Evolutionary conservation across 2,888 invertebrate species (phyloP).

Genomic region (Dynastes grantii): DNA sequence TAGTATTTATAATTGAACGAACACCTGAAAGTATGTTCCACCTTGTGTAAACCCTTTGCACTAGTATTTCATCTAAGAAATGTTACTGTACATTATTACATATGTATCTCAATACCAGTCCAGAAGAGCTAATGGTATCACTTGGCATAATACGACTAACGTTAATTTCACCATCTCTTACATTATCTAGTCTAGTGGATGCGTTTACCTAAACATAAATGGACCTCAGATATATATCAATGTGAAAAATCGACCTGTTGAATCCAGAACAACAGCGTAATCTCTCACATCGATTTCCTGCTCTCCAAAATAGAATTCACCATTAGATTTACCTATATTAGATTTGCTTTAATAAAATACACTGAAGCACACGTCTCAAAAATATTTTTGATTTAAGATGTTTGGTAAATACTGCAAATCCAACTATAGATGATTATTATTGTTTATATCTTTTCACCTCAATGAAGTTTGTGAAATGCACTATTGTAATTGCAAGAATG

Average conservation of each 20-base stretch:
- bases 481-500: too few species aligned
- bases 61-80: background rate
- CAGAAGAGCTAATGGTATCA: conserved; percentile 37
- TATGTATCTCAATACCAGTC: background rate
- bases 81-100: background rate
- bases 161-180: conserved; percentile 37
- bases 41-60: background rate
- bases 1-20: background rate
- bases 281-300: conserved; percentile 40
- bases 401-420: too few species aligned
- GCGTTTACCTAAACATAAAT: conserved; percentile 40
- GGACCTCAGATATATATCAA: conserved; percentile 41
- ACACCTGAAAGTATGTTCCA: background rate
- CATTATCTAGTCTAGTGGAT: conserved; percentile 32
- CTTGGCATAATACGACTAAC: conserved; percentile 36
- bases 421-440: too few species aligned
- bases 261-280: conserved; percentile 36
- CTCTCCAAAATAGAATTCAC: conserved; percentile 42
- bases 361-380: background rate
- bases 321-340: background rate
- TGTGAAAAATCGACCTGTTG: conserved; percentile 45
- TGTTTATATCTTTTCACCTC: too few species aligned
- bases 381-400: background rate
- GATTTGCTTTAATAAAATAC: conserved; percentile 35
- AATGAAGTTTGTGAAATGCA: too few species aligned